A percentile compares a stretch with the other conserved stretches of the same genome.
Evolutionary conservation across 92 coral and sea anemone genomes (phyloP).

Genomic region (Bergia sp.): DNA sequence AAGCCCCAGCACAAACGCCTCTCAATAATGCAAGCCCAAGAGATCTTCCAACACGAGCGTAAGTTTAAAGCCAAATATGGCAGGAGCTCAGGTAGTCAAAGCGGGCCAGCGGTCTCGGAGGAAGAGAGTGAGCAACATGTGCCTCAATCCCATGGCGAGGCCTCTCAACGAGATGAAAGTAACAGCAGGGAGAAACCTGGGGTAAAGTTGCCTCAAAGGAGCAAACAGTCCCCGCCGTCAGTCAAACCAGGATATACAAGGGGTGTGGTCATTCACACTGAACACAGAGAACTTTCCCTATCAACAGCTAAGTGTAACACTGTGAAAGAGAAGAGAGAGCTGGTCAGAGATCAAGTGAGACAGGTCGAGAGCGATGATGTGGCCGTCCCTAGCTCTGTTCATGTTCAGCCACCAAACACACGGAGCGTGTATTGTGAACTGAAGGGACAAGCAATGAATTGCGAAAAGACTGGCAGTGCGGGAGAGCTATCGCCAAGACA

Average conservation of each 20-base stretch:
- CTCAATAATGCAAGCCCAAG: slow-evolving; percentile 89
- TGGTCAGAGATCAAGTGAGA: slow-evolving; percentile 3
- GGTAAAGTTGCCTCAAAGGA: slow-evolving; percentile 33
- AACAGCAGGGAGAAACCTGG: neutral
- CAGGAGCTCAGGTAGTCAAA: slow-evolving; percentile 29
- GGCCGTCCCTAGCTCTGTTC: neutral
- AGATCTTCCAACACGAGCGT: slow-evolving; percentile 74
- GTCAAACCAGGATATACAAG: slow-evolving; percentile 28
- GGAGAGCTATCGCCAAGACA: slow-evolving; percentile 49
- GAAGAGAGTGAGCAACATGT: neutral
- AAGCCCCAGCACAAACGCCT: slow-evolving; percentile 79
- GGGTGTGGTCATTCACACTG: slow-evolving; percentile 33
- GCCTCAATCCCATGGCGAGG: slow-evolving; percentile 3
- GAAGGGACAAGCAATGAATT: slow-evolving; percentile 8
- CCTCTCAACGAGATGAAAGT: neutral
- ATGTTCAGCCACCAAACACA: slow-evolving; percentile 5
- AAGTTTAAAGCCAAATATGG: slow-evolving; percentile 79
- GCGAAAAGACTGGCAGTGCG: neutral
- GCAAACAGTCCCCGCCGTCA: slow-evolving; percentile 19
- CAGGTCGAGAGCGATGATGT: slow-evolving; percentile 3
- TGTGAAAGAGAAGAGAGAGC: slow-evolving; percentile 29
- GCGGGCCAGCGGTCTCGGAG: slow-evolving; percentile 11
- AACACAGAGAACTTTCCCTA: slow-evolving; percentile 20
- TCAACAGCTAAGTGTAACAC: neutral
- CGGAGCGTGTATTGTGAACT: slow-evolving; percentile 34